Evolutionary conservation across 2,113 vertebrate genomes (phyloP).

Genomic region (Perca schrenkii): DNA sequence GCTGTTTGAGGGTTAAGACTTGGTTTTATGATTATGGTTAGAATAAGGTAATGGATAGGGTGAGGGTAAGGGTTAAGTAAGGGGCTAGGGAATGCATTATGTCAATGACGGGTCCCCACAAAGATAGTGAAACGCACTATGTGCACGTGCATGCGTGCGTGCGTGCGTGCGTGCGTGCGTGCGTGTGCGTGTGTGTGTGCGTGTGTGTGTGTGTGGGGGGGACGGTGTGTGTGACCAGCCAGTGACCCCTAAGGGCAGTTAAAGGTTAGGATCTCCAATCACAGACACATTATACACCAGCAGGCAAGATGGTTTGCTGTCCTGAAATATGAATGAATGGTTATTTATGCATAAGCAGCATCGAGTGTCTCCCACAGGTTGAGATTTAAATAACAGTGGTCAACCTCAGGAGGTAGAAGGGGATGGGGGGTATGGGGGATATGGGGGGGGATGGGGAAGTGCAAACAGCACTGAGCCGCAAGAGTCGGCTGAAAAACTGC

Average conservation of each 20-base stretch:
- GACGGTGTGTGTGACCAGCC: slow-evolving; percentile 22
- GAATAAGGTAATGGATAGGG: no score
- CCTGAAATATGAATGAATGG: slow-evolving; percentile 59
- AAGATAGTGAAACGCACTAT: no score
- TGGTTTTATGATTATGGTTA: no score
- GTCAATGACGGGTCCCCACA: no score
- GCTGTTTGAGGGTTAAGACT: no score
- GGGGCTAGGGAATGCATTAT: no score
- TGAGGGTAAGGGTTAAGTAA: no score
- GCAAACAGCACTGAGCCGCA: slow-evolving; percentile 1
- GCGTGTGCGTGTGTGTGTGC: background rate
- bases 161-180: background rate
- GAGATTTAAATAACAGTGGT: slow-evolving; percentile 58
- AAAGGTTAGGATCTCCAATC: slow-evolving; percentile 30
- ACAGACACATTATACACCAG: slow-evolving; percentile 34
- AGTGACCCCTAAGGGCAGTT: slow-evolving; percentile 18
- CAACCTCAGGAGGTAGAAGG: slow-evolving; percentile 6
- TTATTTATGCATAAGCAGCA: slow-evolving; percentile 50
- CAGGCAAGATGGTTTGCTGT: slow-evolving; percentile 22
- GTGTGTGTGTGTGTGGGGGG: no score
- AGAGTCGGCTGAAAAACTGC: background rate
- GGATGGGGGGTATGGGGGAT: background rate
- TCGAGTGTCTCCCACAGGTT: slow-evolving; percentile 41
- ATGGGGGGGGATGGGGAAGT: background rate
- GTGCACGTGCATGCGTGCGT: no score